A percentile compares a stretch with the other conserved stretches of the same genome.
phyloP scores from a whole-genome alignment of 35 echinoderm and acorn worm genomes.

The Patiria miniata region DNA sequence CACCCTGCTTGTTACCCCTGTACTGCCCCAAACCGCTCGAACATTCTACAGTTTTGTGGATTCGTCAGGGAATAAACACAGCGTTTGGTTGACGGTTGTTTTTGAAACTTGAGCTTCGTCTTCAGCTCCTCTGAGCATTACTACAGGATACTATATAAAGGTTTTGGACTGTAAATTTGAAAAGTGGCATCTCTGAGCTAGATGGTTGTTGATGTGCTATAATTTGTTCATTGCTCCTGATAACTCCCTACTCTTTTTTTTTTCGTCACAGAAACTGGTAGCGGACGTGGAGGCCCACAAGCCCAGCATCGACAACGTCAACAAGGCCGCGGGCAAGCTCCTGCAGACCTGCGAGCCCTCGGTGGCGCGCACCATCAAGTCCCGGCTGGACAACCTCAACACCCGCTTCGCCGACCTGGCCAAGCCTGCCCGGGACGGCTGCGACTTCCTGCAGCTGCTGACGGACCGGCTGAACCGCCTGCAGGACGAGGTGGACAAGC shows the following conservation, averaged over 20 bases:
- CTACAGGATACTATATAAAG: too few species aligned
- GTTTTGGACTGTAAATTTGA: too few species aligned
- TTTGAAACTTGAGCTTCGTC: too few species aligned
- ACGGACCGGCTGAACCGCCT: conserved; percentile 74
- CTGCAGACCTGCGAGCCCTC: conserved; percentile 76
- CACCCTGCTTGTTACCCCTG: too few species aligned
- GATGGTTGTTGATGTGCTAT: too few species aligned
- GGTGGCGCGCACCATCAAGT: conserved; percentile 71
- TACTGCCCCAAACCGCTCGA: too few species aligned
- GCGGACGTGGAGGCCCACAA: conserved; percentile 74
- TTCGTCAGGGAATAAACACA: too few species aligned
- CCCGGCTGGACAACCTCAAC: conserved; percentile 85
- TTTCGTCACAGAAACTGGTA: conserved; percentile 59
- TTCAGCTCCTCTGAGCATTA: too few species aligned
- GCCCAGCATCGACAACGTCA: conserved; percentile 77
- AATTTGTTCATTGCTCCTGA: too few species aligned
- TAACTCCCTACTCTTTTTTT: background rate
- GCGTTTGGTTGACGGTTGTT: too few species aligned
- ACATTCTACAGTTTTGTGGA: too few species aligned
- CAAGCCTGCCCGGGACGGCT: conserved; percentile 63
- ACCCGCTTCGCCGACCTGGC: conserved; percentile 55
- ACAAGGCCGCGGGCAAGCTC: conserved; percentile 76
- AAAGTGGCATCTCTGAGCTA: too few species aligned
- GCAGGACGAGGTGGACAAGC: conserved; percentile 79
- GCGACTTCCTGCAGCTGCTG: conserved; percentile 70